Conservation (phyloP, 2,888 invertebrate genomes). For the Caenorhabditis plicata region DNA sequence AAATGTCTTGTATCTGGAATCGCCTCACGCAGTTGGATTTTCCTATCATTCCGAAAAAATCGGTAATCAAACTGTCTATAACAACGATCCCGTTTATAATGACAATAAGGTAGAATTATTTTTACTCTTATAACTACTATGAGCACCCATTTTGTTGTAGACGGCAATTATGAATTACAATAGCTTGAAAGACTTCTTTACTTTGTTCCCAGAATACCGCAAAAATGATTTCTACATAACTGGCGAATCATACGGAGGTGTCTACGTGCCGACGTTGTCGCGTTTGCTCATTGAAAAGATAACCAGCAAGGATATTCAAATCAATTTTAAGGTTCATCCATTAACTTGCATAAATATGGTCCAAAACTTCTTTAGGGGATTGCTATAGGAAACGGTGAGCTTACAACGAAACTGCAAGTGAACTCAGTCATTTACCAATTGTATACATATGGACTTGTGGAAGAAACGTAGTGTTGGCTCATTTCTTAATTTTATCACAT, state of each 20-base stretch:
- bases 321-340: slow-evolving; percentile 33
- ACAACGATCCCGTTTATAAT: slow-evolving; percentile 64
- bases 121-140: not conserved
- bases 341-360: not conserved
- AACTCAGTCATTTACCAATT: slow-evolving; percentile 51
- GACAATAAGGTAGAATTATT: slow-evolving; percentile 36
- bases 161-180: slow-evolving; percentile 67
- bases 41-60: slow-evolving; percentile 69
- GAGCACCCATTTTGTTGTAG: slow-evolving; percentile 50
- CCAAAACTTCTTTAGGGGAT: slow-evolving; percentile 39
- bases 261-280: slow-evolving; percentile 67
- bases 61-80: too few species aligned
- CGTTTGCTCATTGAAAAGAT: slow-evolving; percentile 33
- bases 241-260: slow-evolving; percentile 63
- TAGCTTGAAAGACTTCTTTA: slow-evolving; percentile 68
- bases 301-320: slow-evolving; percentile 18
- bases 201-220: slow-evolving; percentile 67
- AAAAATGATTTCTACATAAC: slow-evolving; percentile 67
- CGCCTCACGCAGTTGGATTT: slow-evolving; percentile 71
- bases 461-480: slow-evolving; percentile 30
- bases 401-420: slow-evolving; percentile 37
- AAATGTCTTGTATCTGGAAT: slow-evolving; percentile 69
- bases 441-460: slow-evolving; percentile 49
- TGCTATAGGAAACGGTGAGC: slow-evolving; percentile 49
- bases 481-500: not conserved